Evolutionary conservation across 2,888 invertebrate genomes (phyloP).

Genomic region (Thumatha senex): DNA sequence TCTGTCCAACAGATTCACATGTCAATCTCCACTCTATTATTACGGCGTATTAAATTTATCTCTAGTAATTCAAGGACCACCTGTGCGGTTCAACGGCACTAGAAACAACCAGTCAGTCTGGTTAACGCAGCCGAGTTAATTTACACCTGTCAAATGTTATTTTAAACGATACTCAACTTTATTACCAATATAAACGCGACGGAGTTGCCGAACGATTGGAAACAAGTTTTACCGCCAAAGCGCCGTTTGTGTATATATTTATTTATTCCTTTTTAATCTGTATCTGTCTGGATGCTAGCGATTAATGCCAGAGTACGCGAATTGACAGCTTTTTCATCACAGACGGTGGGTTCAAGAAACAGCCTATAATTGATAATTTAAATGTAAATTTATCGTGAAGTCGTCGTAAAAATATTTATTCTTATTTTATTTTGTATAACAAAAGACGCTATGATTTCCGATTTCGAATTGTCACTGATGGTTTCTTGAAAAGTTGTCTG

Average conservation of each 20-base stretch:
- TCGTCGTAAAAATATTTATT: constrained; percentile 1
- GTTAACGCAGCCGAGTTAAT: constrained; percentile 68
- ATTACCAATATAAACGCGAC: constrained; percentile 45
- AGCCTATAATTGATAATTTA: constrained; percentile 17
- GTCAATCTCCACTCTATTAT: constrained; percentile 67
- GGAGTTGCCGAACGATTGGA: constrained; percentile 45
- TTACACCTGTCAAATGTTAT: constrained; percentile 62
- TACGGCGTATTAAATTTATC: constrained; percentile 75
- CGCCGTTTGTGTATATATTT: constrained; percentile 67
- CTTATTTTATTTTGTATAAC: constrained; percentile 2
- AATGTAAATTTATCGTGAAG: constrained; percentile 17
- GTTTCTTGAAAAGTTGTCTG: constrained; percentile 2
- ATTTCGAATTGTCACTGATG: constrained; percentile 2
- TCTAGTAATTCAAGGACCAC: constrained; percentile 78
- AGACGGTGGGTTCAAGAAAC: constrained; percentile 52
- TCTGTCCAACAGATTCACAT: constrained; percentile 41
- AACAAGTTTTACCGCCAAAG: constrained; percentile 62
- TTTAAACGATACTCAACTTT: constrained; percentile 62
- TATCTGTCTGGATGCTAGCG: constrained; percentile 63
- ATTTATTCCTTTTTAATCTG: constrained; percentile 65
- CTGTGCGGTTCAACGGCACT: constrained; percentile 79
- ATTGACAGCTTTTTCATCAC: constrained; percentile 44
- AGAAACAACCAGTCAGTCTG: constrained; percentile 70
- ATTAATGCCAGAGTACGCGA: constrained; percentile 62
- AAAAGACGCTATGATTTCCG: constrained; percentile 2